A percentile compares a stretch with the other conserved stretches of the same genome.
Evolutionary conservation across 1,140 invertebrate species (phyloP).

Genomic region (Drosophila arizonae): DNA sequence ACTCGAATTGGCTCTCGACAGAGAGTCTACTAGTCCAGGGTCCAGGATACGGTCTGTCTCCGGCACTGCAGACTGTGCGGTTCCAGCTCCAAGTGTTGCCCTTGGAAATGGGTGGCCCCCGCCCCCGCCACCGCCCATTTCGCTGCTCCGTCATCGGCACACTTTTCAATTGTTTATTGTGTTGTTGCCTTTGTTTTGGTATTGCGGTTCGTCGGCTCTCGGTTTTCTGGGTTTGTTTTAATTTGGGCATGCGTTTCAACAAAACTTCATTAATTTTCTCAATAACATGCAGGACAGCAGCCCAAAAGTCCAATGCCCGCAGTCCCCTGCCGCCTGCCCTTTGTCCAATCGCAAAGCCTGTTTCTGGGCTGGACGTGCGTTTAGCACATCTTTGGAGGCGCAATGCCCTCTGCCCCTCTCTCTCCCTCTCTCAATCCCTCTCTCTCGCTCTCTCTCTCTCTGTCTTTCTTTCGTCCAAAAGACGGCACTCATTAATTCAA

Average conservation of each 20-base stretch:
- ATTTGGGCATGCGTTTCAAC: conserved; percentile 51
- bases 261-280: conserved; percentile 72
- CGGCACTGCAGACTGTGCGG: conserved; percentile 55
- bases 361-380: conserved; percentile 69
- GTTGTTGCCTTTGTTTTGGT: conserved; percentile 46
- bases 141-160: conserved; percentile 58
- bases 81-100: conserved; percentile 36
- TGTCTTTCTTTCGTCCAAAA: conserved; percentile 5
- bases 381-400: conserved; percentile 67
- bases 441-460: background rate
- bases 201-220: conserved; percentile 1
- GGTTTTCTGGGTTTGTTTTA: conserved; percentile 40
- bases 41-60: conserved; percentile 62
- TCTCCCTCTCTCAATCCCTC: background rate
- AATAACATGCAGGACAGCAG: conserved; percentile 30
- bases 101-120: conserved; percentile 23
- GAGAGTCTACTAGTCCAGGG: conserved; percentile 45
- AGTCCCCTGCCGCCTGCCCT: background rate
- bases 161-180: conserved; percentile 76
- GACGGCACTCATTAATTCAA: conserved; percentile 78
- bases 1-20: conserved; percentile 46
- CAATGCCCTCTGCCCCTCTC: background rate
- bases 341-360: background rate
- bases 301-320: conserved; percentile 10
- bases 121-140: conserved; percentile 14